Percentiles rank a stretch among this genome's conserved stretches.
Evolutionary conservation across 2,888 invertebrate genomes (phyloP).

Genomic region (Hoplodrina blanda): DNA sequence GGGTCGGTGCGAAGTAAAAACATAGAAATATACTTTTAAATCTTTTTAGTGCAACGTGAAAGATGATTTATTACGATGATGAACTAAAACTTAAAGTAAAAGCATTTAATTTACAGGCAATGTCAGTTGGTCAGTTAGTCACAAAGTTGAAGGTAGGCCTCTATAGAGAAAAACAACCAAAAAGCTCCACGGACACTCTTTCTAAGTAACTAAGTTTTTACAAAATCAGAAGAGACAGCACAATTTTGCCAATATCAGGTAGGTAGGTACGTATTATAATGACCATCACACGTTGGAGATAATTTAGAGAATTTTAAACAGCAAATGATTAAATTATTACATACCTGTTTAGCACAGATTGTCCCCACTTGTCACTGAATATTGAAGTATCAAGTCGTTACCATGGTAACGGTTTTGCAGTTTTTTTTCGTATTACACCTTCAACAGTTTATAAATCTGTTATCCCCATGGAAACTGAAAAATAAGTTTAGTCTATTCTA

Average conservation of each 20-base stretch:
- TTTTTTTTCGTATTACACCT: not conserved
- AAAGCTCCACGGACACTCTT: too few relatives aligned
- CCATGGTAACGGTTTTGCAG: conserved; percentile 42
- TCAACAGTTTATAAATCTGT: not conserved
- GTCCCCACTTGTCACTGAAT: conserved; percentile 9
- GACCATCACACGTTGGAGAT: not conserved
- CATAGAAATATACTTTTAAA: too few relatives aligned
- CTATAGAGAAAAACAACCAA: too few relatives aligned
- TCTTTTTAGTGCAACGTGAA: not conserved
- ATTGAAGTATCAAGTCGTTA: conserved; percentile 47
- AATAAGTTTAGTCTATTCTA: not conserved
- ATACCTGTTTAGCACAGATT: conserved; percentile 10
- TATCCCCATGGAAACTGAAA: conserved; percentile 2
- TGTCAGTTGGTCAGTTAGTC: too few relatives aligned
- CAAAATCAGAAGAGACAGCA: too few relatives aligned
- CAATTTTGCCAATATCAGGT: too few relatives aligned
- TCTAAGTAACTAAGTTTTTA: too few relatives aligned
- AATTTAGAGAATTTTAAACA: not conserved
- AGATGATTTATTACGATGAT: conserved; percentile 14
- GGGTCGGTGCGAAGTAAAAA: too few relatives aligned
- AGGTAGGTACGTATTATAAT: too few relatives aligned
- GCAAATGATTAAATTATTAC: conserved; percentile 1
- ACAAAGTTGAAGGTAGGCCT: too few relatives aligned
- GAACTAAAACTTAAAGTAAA: not conserved
- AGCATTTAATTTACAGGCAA: too few relatives aligned